These are phyloP conservation scores for Drosophila arawakana DNA, from an alignment of 1,140 invertebrate genomes.

Conservation along the genomic window DNA sequence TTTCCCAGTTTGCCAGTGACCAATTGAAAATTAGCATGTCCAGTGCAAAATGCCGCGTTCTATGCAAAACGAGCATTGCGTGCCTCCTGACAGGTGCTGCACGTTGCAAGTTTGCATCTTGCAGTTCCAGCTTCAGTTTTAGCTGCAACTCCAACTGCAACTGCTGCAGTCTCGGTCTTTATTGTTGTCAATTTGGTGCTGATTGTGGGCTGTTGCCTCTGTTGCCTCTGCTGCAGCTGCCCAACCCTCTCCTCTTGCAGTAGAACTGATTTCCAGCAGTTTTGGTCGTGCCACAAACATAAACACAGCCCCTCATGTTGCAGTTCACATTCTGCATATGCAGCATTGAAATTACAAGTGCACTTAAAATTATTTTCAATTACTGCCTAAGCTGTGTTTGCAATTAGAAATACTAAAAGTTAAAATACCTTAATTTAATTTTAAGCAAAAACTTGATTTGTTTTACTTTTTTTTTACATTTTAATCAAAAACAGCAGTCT, in stretches of 20 bases:
- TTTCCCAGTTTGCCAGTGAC: conserved; percentile 40
- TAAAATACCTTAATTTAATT: too few relatives aligned
- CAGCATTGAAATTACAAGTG: too few relatives aligned
- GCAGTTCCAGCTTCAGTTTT: conserved; percentile 54
- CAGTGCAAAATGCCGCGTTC: conserved; percentile 35
- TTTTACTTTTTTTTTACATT: too few relatives aligned
- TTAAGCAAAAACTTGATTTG: too few relatives aligned
- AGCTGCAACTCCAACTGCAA: conserved; percentile 46
- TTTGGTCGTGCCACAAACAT: conserved; percentile 17
- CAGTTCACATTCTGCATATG: too few relatives aligned
- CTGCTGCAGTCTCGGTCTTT: conserved; percentile 45
- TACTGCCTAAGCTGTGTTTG: too few relatives aligned
- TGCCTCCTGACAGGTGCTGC: conserved; percentile 19
- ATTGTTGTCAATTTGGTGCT: conserved; percentile 76
- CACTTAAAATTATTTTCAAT: too few relatives aligned
- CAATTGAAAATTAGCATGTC: conserved; percentile 82
- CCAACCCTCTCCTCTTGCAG: too few relatives aligned
- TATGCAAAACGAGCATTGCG: conserved; percentile 53
- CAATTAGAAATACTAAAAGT: too few relatives aligned
- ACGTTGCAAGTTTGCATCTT: background rate
- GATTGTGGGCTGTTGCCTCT: conserved; percentile 51
- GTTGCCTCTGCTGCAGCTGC: background rate
- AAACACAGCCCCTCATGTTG: background rate
- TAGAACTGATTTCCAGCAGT: conserved; percentile 11
- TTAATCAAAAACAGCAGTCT: too few relatives aligned